Percentiles rank a stretch among this genome's conserved stretches.
phyloP scores from a whole-genome alignment of 2,888 invertebrate species.

The Actias luna region DNA sequence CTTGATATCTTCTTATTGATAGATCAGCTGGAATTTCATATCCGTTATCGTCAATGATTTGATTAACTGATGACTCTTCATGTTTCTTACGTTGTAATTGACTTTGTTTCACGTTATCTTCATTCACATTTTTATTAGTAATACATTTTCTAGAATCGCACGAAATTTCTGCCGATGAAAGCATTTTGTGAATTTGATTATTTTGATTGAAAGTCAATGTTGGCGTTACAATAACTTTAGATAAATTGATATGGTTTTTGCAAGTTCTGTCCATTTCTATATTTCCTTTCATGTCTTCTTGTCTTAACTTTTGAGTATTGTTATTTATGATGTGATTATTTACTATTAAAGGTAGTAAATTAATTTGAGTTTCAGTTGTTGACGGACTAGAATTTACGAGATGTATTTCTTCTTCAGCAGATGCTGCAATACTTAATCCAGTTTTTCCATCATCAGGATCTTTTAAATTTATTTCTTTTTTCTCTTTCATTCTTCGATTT shows the following conservation, averaged over 20 bases:
- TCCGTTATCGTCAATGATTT: neutral
- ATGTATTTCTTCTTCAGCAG: neutral
- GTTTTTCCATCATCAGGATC: neutral
- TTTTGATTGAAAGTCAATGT: neutral
- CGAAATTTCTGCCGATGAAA: neutral
- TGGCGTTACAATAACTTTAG: neutral
- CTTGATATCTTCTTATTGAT: neutral
- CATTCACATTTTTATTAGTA: neutral
- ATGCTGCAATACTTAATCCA: neutral
- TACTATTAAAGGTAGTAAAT: neutral
- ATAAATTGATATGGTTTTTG: neutral
- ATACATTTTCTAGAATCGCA: neutral
- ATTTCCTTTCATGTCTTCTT: neutral
- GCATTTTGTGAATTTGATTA: neutral
- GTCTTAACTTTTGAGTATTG: neutral
- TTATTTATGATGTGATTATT: neutral
- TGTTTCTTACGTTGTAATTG: neutral
- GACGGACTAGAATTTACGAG: neutral
- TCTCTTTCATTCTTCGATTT: slow-evolving; percentile 89
- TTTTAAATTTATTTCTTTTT: slow-evolving; percentile 72
- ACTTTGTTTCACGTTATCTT: neutral
- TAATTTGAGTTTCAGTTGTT: neutral
- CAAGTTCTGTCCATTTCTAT: neutral
- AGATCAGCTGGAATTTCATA: neutral
- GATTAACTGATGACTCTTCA: neutral